Conservation (phyloP, 1,140 invertebrate species). For the Leptinotarsa undecemlineata region DNA sequence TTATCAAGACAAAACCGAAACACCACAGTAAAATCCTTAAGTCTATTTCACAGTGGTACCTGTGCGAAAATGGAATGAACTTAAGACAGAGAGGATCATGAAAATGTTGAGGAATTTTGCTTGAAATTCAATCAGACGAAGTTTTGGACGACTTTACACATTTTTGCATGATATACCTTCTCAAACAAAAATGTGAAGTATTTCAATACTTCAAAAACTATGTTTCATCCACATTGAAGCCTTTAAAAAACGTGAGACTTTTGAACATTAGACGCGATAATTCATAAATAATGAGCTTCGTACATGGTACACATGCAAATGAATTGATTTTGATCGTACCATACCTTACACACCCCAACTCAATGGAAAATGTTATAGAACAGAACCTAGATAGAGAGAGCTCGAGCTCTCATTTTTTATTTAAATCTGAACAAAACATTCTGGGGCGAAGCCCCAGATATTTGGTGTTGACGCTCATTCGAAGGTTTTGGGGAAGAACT, state of each 20-base stretch:
- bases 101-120: background rate
- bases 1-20: background rate
- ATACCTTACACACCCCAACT: constrained; percentile 49
- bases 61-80: too few species aligned
- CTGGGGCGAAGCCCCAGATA: constrained; percentile 50
- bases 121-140: background rate
- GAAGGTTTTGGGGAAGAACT: too few species aligned
- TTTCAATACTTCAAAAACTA: constrained; percentile 18
- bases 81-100: background rate
- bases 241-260: background rate
- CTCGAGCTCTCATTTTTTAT: background rate
- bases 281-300: constrained; percentile 1
- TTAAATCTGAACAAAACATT: constrained; percentile 30
- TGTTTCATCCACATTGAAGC: background rate
- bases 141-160: too few species aligned
- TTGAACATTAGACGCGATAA: constrained; percentile 20
- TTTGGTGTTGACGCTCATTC: too few species aligned
- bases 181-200: constrained; percentile 10
- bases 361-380: constrained; percentile 54
- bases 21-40: background rate
- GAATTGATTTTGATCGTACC: constrained; percentile 35
- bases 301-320: constrained; percentile 21
- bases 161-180: background rate
- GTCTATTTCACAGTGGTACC: too few species aligned
- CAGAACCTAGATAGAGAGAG: constrained; percentile 44